phyloP scores from a whole-genome alignment of 2,797 vertebrate species.

The Scleropages formosus region DNA sequence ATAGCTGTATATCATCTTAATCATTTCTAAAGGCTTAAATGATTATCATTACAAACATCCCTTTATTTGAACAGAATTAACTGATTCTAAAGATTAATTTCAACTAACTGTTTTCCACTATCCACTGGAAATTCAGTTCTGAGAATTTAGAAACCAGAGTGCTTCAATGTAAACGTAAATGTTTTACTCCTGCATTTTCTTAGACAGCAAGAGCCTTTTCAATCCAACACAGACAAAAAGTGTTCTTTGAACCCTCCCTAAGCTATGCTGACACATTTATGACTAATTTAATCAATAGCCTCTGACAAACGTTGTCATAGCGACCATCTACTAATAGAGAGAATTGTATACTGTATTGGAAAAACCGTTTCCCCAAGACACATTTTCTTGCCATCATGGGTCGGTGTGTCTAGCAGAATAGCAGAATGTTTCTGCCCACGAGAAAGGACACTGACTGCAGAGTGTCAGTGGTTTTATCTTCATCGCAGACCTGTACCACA shows the following conservation, averaged over 20 bases:
- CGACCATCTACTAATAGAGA: constrained; percentile 65
- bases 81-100: neutral
- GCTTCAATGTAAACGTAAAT: neutral
- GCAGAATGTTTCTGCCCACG: neutral
- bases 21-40: neutral
- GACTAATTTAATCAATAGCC: constrained; percentile 60
- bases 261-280: constrained; percentile 42
- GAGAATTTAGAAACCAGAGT: constrained; percentile 1
- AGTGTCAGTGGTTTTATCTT: neutral
- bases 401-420: neutral
- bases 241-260: constrained; percentile 24
- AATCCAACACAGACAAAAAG: constrained; percentile 5
- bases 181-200: constrained; percentile 6
- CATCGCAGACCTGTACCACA: neutral
- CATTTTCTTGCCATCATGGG: constrained; percentile 12
- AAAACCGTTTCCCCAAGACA: constrained; percentile 18
- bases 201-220: constrained; percentile 9
- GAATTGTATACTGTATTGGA: constrained; percentile 44
- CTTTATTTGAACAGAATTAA: neutral
- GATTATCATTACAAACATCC: neutral
- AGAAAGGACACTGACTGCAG: neutral
- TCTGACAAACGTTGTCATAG: constrained; percentile 65
- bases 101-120: neutral
- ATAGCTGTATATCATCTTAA: neutral
- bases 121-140: neutral